A percentile compares a stretch with the other conserved stretches of the same genome.
phyloP scores from a whole-genome alignment of 2,113 vertebrate species.

The Mustela nigripes region DNA sequence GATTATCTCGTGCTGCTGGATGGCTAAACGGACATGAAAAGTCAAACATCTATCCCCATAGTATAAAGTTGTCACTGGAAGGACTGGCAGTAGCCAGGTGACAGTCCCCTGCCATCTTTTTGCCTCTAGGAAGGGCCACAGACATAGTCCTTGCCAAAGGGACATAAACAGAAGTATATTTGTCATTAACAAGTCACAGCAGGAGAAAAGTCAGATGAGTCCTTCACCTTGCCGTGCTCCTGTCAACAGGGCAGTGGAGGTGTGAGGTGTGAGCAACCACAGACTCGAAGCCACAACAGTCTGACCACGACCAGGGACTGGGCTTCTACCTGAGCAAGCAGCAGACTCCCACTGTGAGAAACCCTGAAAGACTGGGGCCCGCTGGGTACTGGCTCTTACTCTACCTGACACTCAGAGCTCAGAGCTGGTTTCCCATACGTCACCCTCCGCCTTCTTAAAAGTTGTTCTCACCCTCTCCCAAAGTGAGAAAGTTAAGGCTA shows the following conservation, averaged over 20 bases:
- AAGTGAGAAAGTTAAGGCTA: neutral
- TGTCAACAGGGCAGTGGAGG: accelerated
- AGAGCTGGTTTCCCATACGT: neutral
- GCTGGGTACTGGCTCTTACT: neutral
- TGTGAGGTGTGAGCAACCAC: no score
- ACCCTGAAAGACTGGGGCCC: no score
- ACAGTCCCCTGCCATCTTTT: neutral
- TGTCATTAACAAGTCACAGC: neutral
- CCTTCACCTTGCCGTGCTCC: accelerated
- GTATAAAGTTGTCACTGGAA: neutral
- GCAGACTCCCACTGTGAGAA: no score
- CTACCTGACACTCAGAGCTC: neutral
- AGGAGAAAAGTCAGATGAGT: neutral
- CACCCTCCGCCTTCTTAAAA: neutral
- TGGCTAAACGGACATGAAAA: no score
- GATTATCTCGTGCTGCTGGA: neutral
- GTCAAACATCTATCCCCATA: neutral
- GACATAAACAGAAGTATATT: no score
- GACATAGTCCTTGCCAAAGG: neutral
- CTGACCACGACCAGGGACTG: accelerated
- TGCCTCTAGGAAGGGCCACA: neutral
- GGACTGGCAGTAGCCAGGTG: no score
- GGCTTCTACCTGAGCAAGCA: neutral
- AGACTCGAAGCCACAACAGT: accelerated
- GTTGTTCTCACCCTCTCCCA: neutral